Evolutionary conservation across 2,797 vertebrate genomes (phyloP).

Genomic region (Chiroxiphia lanceolata): DNA sequence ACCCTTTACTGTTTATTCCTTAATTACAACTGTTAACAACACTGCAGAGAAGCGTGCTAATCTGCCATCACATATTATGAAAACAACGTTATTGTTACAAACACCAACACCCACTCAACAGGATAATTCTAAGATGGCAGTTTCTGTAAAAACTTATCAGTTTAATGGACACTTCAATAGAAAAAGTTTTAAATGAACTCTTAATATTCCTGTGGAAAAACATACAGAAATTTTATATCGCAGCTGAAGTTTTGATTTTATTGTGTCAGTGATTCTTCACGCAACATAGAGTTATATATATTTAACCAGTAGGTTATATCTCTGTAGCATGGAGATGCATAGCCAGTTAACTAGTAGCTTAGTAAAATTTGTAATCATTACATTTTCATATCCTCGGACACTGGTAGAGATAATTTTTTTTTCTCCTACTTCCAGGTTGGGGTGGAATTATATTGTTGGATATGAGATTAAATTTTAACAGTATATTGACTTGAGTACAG

Average conservation of each 20-base stretch:
- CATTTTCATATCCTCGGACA: background rate
- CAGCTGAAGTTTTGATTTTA: background rate
- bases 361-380: background rate
- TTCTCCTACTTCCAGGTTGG: background rate
- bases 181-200: slow-evolving; percentile 65
- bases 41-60: slow-evolving; percentile 80
- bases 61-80: slow-evolving; percentile 82
- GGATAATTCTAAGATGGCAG: slow-evolving; percentile 77
- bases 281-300: background rate
- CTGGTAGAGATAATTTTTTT: background rate
- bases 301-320: background rate
- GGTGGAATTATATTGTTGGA: background rate
- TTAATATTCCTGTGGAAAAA: slow-evolving; percentile 36
- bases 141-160: slow-evolving; percentile 70
- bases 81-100: slow-evolving; percentile 83
- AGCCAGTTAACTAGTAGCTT: background rate
- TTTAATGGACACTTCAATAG: slow-evolving; percentile 62
- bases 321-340: background rate
- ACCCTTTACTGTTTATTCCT: slow-evolving; percentile 81
- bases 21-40: slow-evolving; percentile 84
- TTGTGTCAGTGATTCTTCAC: background rate
- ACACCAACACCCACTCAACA: slow-evolving; percentile 81
- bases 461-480: background rate
- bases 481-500: background rate
- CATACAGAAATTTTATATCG: background rate